phyloP scores from a whole-genome alignment of 2,888 invertebrate genomes.

The Luperina nickerlii region DNA sequence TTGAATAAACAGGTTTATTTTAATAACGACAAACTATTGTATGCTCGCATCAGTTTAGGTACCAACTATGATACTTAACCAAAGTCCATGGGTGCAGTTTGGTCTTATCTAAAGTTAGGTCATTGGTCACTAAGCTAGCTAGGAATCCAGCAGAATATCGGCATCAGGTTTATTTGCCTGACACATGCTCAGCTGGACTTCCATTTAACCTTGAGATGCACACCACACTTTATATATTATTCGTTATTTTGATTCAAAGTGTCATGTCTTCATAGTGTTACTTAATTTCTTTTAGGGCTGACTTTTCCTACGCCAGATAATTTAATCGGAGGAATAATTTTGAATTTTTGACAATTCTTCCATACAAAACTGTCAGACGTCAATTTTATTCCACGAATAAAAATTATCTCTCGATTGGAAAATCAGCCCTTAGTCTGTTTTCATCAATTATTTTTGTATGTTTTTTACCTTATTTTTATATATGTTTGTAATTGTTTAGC shows the following conservation, averaged over 20 bases:
- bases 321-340: no score
- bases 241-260: neutral
- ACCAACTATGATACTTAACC: neutral
- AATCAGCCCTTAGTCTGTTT: neutral
- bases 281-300: neutral
- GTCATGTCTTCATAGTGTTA: neutral
- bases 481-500: neutral
- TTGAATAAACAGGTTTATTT: constrained; percentile 8
- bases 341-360: no score
- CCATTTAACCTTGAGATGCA: neutral
- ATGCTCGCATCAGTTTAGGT: constrained; percentile 1
- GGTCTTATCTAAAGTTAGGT: neutral
- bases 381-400: no score
- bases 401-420: no score
- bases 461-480: neutral
- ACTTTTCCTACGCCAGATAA: no score
- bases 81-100: constrained; percentile 10
- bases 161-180: neutral
- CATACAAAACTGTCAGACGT: no score
- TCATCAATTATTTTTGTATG: neutral
- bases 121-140: neutral
- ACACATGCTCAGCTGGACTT: neutral
- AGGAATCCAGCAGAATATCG: neutral
- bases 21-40: neutral
- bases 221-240: neutral